These are phyloP conservation scores for Enteromius mattozi DNA, from an alignment of 2,797 vertebrate species.

Conservation along the genomic window DNA sequence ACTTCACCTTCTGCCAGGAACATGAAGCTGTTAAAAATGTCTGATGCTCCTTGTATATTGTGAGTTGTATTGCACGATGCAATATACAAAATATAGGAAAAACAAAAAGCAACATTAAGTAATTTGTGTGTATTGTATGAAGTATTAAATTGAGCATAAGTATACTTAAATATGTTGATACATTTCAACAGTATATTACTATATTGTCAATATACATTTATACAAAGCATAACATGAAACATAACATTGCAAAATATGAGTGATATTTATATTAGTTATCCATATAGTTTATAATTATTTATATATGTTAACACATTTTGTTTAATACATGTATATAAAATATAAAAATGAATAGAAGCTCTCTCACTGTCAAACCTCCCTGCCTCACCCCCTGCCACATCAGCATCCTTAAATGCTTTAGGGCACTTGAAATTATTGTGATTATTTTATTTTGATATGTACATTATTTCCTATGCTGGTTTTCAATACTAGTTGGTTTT, in stretches of 20 bases:
- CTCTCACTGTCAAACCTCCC: background rate
- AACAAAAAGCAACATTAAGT: background rate
- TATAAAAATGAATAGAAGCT: background rate
- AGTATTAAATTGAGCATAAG: background rate
- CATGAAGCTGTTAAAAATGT: background rate
- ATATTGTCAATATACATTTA: background rate
- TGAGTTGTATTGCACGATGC: background rate
- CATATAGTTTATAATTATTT: background rate
- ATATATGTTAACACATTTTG: background rate
- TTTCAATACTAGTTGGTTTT: background rate
- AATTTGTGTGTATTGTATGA: background rate
- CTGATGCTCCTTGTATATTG: background rate
- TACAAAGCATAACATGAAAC: background rate
- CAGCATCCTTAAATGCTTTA: background rate
- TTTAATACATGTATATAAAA: background rate
- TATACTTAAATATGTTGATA: background rate
- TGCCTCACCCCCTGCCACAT: background rate
- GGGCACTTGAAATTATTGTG: background rate
- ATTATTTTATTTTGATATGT: background rate
- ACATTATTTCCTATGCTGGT: background rate
- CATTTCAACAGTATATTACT: background rate
- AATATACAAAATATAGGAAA: background rate
- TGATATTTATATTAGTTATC: background rate
- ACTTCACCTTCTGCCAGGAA: slow-evolving; percentile 11
- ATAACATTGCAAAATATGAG: background rate